phyloP scores from a whole-genome alignment of 2,113 vertebrate species.

The Xiphophorus couchianus region DNA sequence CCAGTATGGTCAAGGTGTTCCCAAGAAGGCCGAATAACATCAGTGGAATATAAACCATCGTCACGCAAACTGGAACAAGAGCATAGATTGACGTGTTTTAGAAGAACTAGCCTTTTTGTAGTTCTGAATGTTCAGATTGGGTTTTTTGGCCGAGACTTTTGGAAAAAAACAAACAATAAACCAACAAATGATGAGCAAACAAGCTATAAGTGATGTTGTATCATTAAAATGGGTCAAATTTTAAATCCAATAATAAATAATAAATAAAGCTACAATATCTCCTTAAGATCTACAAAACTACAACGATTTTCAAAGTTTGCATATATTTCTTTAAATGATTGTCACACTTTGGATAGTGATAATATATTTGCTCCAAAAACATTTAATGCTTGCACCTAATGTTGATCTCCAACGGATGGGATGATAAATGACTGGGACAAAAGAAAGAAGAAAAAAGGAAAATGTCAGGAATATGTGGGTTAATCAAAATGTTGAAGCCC shows the following conservation, averaged over 20 bases:
- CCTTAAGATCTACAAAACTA: background rate
- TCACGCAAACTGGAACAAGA: conserved; percentile 66
- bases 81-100: background rate
- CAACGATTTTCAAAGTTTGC: background rate
- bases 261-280: background rate
- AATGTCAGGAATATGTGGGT: no score
- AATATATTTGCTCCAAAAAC: no score
- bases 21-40: conserved; percentile 79
- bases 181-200: background rate
- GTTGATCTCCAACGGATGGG: no score
- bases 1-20: conserved; percentile 81
- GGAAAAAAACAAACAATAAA: background rate
- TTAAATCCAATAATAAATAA: background rate
- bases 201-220: background rate
- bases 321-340: no score
- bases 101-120: background rate
- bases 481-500: no score
- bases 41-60: conserved; percentile 75
- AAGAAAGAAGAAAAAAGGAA: no score
- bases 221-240: background rate
- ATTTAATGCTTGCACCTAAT: no score
- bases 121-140: background rate
- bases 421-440: no score
- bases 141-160: background rate
- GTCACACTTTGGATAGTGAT: no score